phyloP scores from a whole-genome alignment of 2,888 invertebrate genomes.

The Spodoptera littoralis region DNA sequence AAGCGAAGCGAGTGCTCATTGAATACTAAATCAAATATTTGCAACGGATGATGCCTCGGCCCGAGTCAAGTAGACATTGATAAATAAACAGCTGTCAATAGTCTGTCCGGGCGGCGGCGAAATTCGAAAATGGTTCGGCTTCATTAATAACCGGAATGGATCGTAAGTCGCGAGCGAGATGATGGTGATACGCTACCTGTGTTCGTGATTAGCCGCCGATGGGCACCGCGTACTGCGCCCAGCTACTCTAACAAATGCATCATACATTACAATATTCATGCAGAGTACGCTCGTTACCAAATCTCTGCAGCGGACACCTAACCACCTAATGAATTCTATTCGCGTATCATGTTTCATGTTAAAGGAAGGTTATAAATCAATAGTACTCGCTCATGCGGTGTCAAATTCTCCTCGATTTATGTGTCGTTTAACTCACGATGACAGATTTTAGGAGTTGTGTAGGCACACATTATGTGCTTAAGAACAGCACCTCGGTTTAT shows the following conservation, averaged over 20 bases:
- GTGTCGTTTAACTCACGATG: slow-evolving; percentile 53
- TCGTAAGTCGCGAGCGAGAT: slow-evolving; percentile 75
- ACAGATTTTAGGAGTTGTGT: slow-evolving; percentile 57
- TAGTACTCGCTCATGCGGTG: slow-evolving; percentile 51
- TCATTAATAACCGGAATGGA: slow-evolving; percentile 84
- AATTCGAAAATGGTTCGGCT: slow-evolving; percentile 74
- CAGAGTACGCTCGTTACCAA: slow-evolving; percentile 40
- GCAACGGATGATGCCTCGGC: slow-evolving; percentile 68
- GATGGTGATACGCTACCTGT: slow-evolving; percentile 81
- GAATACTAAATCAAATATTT: slow-evolving; percentile 77
- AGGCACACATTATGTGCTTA: slow-evolving; percentile 49
- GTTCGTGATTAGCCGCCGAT: slow-evolving; percentile 72
- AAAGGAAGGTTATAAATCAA: slow-evolving; percentile 57
- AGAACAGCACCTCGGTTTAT: slow-evolving; percentile 53
- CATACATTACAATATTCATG: slow-evolving; percentile 39
- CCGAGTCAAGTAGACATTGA: slow-evolving; percentile 76
- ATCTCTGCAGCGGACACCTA: slow-evolving; percentile 38
- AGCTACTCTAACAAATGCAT: slow-evolving; percentile 39
- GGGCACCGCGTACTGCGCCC: slow-evolving; percentile 26
- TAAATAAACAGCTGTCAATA: slow-evolving; percentile 83
- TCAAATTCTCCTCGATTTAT: slow-evolving; percentile 55
- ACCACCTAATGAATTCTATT: slow-evolving; percentile 53
- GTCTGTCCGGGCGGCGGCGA: slow-evolving; percentile 73
- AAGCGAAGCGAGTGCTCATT: slow-evolving; percentile 59
- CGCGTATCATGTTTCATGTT: slow-evolving; percentile 55